Base-by-base conservation (phyloP, 1,140 invertebrate genomes). In the Lerema accius region DNA sequence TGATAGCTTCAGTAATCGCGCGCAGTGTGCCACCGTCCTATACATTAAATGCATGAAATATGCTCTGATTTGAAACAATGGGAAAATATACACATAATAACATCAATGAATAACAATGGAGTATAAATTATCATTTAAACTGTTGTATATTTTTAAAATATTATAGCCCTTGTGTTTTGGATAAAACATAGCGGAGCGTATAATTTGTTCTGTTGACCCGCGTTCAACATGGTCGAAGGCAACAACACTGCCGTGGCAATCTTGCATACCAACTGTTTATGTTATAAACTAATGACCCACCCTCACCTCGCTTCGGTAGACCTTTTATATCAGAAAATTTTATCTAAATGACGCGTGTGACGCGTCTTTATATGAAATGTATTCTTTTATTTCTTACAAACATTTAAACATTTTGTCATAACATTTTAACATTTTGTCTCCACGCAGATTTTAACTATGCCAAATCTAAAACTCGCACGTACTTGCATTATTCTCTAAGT, bases 121-220 rank as follows among this genome's bases (percentile, higher is more conserved):
- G 83, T 89, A 90, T 90, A 90, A 90, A 90, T 90, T 90, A 90
- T 90, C 84, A 89, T 90, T 87, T 88, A 90, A 88, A 89, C 85
- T 86, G 87, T 86, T 86, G 81, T 87, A 86, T 86, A 88, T 86
- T 90, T 90, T 87, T 87, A 89, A 89, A 87, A 87, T 90, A 87
- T 87, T 87, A 85, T 83, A 82, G 80, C 80, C 78, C 77, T 83
- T 77, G 78, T 76, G 79, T 82, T 82, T 78, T 75, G 76, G 81
- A 75, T 69, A 73, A 79, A 84, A 78, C 70, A 69, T 80, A 78
- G 70, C 77, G 72, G 65, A 66, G 49, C 76, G 60, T 84, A 76
- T 78, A 80, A 82, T 84, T 84, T 84, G 77, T 82, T 79, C 53
- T 46, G 67, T 64, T 72, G 69, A 32, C 28, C 28, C 9, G 28